These are phyloP conservation scores for Polypedilum pembai DNA, from an alignment of 1,140 invertebrate genomes.

Conservation along the genomic window DNA sequence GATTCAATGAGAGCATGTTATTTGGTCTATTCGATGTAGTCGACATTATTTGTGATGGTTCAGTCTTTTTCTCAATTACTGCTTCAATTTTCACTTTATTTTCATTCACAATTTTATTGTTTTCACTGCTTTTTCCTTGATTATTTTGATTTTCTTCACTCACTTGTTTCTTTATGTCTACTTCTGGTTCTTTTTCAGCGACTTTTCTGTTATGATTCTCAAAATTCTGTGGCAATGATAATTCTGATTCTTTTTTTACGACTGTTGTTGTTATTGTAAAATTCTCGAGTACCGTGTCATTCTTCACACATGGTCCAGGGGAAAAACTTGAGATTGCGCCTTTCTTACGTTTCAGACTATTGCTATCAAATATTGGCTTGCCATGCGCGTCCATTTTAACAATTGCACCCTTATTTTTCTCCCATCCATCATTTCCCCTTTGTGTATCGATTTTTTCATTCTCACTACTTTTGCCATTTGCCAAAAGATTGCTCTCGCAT, in stretches of 20 bases:
- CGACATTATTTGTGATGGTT: neutral
- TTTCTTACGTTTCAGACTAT: slow-evolving; percentile 73
- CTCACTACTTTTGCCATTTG: neutral
- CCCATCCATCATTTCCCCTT: slow-evolving; percentile 32
- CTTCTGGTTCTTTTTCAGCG: slow-evolving; percentile 40
- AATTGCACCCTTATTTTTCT: slow-evolving; percentile 58
- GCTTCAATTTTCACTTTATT: neutral
- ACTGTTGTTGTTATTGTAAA: slow-evolving; percentile 30
- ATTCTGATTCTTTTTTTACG: neutral
- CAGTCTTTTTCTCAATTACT: neutral
- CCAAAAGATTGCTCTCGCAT: slow-evolving; percentile 41
- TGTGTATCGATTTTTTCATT: slow-evolving; percentile 33
- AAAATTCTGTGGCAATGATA: slow-evolving; percentile 32
- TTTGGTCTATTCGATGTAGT: neutral
- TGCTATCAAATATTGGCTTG: slow-evolving; percentile 82
- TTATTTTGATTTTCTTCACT: neutral
- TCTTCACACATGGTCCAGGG: slow-evolving; percentile 69
- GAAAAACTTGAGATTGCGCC: slow-evolving; percentile 75
- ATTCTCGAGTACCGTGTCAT: slow-evolving; percentile 42
- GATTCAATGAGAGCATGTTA: neutral
- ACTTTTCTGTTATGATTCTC: slow-evolving; percentile 32
- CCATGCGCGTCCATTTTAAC: slow-evolving; percentile 81
- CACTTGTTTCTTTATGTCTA: slow-evolving; percentile 29
- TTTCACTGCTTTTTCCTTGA: slow-evolving; percentile 30
- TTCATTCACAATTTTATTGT: neutral